Conservation (phyloP, 2,888 invertebrate genomes). For the Dryococelus australis region DNA sequence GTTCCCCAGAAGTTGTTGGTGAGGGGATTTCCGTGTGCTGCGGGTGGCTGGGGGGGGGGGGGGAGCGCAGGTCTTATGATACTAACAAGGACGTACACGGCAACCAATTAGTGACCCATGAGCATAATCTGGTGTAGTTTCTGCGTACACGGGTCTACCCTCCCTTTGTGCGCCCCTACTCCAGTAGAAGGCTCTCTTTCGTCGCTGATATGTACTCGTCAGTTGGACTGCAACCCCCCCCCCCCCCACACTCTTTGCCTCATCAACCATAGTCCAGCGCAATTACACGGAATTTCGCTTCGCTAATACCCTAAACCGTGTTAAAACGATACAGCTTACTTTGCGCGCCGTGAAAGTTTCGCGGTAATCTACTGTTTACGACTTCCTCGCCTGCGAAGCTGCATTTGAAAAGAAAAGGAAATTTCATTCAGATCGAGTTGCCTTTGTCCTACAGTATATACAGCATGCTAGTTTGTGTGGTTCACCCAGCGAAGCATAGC, state of each 20-base stretch:
- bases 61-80: conserved; percentile 12
- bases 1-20: background rate
- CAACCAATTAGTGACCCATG: conserved; percentile 30
- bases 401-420: background rate
- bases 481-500: too few relatives aligned
- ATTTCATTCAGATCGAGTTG: background rate
- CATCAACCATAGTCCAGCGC: background rate
- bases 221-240: background rate
- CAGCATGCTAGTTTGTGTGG: too few relatives aligned
- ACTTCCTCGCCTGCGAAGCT: background rate
- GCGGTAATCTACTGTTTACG: background rate
- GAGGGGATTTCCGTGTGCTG: background rate
- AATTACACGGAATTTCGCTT: conserved; percentile 3
- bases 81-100: conserved; percentile 28
- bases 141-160: background rate
- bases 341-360: background rate
- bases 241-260: too few relatives aligned
- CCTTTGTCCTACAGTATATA: too few relatives aligned
- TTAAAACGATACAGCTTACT: background rate
- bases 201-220: background rate
- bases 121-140: conserved; percentile 24
- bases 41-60: background rate
- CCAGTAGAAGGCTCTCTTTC: background rate
- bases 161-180: background rate
- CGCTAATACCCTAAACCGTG: background rate